A percentile compares a stretch with the other conserved stretches of the same genome.
Conservation (phyloP, 1,140 invertebrate species). For the Thrips palmi region DNA sequence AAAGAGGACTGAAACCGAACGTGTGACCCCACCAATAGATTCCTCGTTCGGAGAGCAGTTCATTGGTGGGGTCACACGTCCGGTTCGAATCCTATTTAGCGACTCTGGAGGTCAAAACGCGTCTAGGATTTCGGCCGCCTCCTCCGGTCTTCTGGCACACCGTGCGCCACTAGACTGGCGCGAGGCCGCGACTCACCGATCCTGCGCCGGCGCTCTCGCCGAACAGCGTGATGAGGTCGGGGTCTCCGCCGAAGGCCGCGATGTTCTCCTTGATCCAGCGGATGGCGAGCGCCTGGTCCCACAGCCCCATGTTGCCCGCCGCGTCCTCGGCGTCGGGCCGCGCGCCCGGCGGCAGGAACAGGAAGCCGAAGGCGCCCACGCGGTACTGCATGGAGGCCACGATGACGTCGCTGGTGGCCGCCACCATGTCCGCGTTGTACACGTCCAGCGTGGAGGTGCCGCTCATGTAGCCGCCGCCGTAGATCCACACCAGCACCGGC, state of each 20-base stretch:
- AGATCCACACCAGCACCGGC: conserved; percentile 81
- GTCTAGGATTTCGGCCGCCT: no score
- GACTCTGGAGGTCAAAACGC: no score
- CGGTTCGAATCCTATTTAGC: no score
- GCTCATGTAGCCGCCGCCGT: conserved; percentile 81
- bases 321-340: conserved; percentile 23
- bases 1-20: no score
- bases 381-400: conserved; percentile 79
- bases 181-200: no score
- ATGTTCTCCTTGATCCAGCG: conserved; percentile 88
- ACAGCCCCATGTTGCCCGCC: conserved; percentile 63
- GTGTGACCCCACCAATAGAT: no score
- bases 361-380: conserved; percentile 77
- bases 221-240: conserved; percentile 80
- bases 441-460: conserved; percentile 77
- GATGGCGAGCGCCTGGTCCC: conserved; percentile 82
- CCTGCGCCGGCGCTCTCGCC: conserved; percentile 84
- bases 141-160: no score
- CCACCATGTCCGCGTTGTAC: conserved; percentile 74
- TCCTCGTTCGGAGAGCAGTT: no score
- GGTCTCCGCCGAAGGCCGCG: conserved; percentile 76
- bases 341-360: conserved; percentile 38
- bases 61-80: no score
- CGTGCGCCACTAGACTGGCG: no score
- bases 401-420: conserved; percentile 62